These are phyloP conservation scores for Danio albolineatus DNA, from an alignment of 2,797 vertebrate species.

Conservation along the genomic window DNA sequence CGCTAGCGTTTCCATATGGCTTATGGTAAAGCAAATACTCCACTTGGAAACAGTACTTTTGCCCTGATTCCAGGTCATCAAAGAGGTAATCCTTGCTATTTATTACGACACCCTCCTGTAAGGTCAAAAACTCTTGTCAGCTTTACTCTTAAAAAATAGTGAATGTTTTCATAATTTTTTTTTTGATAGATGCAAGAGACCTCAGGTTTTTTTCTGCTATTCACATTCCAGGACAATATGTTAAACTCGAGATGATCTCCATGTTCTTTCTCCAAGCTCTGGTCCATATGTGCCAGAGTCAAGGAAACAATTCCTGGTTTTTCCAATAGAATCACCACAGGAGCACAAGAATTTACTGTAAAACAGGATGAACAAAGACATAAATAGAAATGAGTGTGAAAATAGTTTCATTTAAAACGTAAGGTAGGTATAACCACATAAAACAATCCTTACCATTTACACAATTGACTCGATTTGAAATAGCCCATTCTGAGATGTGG, in stretches of 20 bases:
- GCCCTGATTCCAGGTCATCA: background rate
- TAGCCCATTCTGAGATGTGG: background rate
- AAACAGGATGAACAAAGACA: background rate
- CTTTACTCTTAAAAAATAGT: background rate
- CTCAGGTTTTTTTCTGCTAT: background rate
- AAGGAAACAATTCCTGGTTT: background rate
- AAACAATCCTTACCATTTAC: conserved; percentile 12
- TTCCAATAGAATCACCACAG: background rate
- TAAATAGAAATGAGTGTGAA: background rate
- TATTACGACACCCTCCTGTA: background rate
- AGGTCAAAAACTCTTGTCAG: background rate
- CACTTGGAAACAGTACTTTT: conserved; percentile 56
- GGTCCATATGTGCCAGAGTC: conserved; percentile 8
- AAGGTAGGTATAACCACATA: background rate
- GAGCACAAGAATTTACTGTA: background rate
- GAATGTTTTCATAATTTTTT: background rate
- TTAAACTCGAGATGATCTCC: background rate
- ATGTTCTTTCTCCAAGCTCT: conserved; percentile 6
- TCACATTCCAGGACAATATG: conserved; percentile 30
- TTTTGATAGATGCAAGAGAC: conserved; percentile 6
- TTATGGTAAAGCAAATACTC: background rate
- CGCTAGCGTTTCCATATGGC: conserved; percentile 35
- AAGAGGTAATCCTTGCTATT: background rate
- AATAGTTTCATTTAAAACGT: background rate
- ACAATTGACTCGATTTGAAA: conserved; percentile 13